Evolutionary conservation across 2,113 vertebrate species (phyloP).

Genomic region (Turnix velox): DNA sequence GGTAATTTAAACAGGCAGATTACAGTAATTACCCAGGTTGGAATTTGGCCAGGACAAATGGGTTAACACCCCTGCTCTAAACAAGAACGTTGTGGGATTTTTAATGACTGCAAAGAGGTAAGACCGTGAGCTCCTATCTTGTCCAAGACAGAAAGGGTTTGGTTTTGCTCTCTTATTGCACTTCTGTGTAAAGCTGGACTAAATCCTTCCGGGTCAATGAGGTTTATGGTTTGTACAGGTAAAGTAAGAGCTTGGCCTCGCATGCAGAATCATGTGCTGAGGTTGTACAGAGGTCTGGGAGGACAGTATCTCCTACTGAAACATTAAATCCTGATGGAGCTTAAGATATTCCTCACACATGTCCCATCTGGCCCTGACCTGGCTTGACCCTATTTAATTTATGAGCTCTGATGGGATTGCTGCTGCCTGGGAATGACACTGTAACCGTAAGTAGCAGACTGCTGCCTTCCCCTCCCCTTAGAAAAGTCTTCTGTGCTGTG

Average conservation of each 20-base stretch:
- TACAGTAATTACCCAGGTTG: conserved; percentile 68
- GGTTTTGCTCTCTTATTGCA: not conserved
- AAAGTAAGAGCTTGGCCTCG: not conserved
- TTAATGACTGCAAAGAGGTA: conserved; percentile 47
- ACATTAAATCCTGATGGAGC: not conserved
- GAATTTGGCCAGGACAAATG: conserved; percentile 66
- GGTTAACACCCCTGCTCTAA: conserved; percentile 55
- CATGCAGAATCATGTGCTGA: rapidly evolving
- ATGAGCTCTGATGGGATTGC: not conserved
- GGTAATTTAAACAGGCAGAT: conserved; percentile 70
- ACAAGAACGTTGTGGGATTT: conserved; percentile 39
- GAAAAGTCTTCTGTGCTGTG: not conserved
- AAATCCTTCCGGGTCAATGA: not conserved
- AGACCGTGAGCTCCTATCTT: conserved; percentile 22
- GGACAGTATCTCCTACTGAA: not conserved
- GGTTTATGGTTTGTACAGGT: not conserved
- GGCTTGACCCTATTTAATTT: not conserved
- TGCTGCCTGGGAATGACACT: not conserved
- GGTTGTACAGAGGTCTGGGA: not conserved
- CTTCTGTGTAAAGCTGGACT: not conserved
- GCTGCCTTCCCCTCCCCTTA: not conserved
- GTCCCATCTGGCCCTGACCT: conserved; percentile 16
- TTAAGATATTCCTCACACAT: not conserved
- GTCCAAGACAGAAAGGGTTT: not conserved
- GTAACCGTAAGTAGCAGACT: not conserved